These are phyloP conservation scores for Leucopsar rothschildi DNA, from an alignment of 2,113 vertebrate species.

Conservation along the genomic window DNA sequence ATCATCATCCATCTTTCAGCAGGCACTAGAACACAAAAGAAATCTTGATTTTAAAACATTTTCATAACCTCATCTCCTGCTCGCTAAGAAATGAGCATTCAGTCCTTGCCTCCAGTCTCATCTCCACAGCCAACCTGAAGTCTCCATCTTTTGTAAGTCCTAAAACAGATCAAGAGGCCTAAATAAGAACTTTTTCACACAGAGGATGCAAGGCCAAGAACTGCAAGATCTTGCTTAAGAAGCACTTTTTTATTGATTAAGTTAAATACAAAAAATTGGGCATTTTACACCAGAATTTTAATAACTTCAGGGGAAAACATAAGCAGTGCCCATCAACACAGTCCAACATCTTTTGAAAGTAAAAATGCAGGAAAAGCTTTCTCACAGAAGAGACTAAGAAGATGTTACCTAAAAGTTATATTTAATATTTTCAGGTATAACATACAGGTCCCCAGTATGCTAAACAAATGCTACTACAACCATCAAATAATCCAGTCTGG, in stretches of 20 bases:
- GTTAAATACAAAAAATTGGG: not conserved
- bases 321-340: not conserved
- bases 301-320: not conserved
- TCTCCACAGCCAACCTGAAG: not conserved
- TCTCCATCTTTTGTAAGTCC: not conserved
- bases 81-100: not conserved
- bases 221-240: not conserved
- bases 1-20: slow-evolving; percentile 78
- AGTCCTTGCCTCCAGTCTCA: not conserved
- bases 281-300: not conserved
- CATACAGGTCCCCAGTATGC: not conserved
- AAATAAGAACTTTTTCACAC: not conserved
- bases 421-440: not conserved
- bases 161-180: not conserved
- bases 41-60: not conserved
- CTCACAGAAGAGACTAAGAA: not conserved
- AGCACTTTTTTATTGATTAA: not conserved
- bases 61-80: not conserved
- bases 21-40: slow-evolving; percentile 60
- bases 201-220: not conserved
- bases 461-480: not conserved
- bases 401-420: not conserved
- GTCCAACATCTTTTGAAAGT: not conserved
- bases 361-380: not conserved
- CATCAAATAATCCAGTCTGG: not conserved